Percentiles rank a stretch among this genome's conserved stretches.
Conservation (phyloP, 2,797 vertebrate genomes). For the Eulemur coronatus region DNA sequence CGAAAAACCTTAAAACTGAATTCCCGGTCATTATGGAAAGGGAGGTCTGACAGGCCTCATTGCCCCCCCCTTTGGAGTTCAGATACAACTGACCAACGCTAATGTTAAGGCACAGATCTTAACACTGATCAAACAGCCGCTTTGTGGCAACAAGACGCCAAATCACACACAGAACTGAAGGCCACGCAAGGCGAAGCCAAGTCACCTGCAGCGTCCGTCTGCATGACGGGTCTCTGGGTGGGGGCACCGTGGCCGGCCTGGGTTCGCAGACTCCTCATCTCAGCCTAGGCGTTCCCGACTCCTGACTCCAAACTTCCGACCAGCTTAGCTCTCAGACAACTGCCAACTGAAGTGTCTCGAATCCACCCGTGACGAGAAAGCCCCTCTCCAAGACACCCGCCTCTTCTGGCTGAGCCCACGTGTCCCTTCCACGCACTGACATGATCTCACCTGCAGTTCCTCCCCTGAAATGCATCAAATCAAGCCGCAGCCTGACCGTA, state of each 20-base stretch:
- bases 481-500: fast-evolving
- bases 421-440: neutral
- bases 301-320: neutral
- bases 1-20: neutral
- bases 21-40: neutral
- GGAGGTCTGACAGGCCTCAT: neutral
- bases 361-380: neutral
- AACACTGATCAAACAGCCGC: neutral
- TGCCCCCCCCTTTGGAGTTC: neutral
- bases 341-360: neutral
- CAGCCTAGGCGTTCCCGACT: too few species aligned
- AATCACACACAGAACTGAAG: neutral
- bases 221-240: neutral
- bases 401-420: neutral
- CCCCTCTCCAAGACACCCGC: neutral
- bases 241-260: too few species aligned
- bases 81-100: too few species aligned
- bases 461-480: neutral
- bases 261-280: neutral
- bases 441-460: neutral
- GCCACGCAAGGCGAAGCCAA: neutral
- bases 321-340: neutral
- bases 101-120: neutral
- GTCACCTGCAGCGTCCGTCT: neutral
- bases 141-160: neutral